Conservation (phyloP, 2,888 invertebrate species). For the Neuroscelio doddi region DNA sequence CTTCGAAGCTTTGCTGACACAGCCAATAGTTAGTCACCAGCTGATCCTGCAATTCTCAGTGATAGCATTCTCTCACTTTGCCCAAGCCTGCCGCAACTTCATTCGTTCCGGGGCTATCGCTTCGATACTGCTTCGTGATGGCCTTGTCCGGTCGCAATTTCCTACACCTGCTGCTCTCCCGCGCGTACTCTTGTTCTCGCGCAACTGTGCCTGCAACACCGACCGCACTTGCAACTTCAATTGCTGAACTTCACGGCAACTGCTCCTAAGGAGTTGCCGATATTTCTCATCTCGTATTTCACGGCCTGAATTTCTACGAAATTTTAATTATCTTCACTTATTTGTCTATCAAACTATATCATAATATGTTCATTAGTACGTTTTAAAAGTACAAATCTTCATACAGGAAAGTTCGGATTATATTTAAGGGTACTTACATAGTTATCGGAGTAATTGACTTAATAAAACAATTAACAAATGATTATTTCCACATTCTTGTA, state of each 20-base stretch:
- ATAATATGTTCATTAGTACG: not conserved
- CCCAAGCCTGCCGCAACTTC: constrained; percentile 7
- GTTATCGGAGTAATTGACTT: no score
- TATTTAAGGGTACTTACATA: no score
- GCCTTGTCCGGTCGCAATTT: constrained; percentile 15
- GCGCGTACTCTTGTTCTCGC: not conserved
- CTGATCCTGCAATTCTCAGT: constrained; percentile 14
- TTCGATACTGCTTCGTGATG: constrained; percentile 7
- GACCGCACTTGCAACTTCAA: constrained; percentile 28
- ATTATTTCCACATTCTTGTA: no score
- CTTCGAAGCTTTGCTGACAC: constrained; percentile 20
- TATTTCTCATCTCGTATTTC: constrained; percentile 26
- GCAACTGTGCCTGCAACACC: constrained; percentile 8
- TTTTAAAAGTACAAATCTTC: no score
- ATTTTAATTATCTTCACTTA: constrained; percentile 33
- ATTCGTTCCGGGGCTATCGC: constrained; percentile 3
- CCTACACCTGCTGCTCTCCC: constrained; percentile 33
- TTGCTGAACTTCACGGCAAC: constrained; percentile 27
- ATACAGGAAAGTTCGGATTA: no score
- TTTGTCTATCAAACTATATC: not conserved
- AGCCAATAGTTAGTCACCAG: constrained; percentile 20
- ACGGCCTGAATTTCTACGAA: constrained; percentile 23
- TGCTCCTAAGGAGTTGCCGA: constrained; percentile 16
- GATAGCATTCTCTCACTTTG: constrained; percentile 13
- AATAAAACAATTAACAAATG: no score